A percentile compares a stretch with the other conserved stretches of the same genome.
These are phyloP conservation scores for Melopsittacus undulatus DNA, from an alignment of 2,797 vertebrate genomes.

Conservation along the genomic window DNA sequence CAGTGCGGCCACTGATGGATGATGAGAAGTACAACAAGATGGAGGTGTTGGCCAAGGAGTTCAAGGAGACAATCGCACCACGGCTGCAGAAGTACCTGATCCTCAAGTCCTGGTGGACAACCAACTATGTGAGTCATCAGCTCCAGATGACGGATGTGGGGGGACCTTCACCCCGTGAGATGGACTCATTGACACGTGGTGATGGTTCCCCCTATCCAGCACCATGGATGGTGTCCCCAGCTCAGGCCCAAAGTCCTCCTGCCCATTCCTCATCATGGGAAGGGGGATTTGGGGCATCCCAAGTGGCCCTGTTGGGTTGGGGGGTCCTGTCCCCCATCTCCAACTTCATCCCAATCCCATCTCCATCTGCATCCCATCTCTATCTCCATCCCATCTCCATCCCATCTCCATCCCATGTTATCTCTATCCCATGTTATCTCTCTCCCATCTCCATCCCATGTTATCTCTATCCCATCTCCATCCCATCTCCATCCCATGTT, in stretches of 20 bases:
- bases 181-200: not conserved
- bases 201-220: not conserved
- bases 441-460: no score
- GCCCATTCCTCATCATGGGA: not conserved
- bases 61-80: slow-evolving; percentile 82
- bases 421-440: no score
- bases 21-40: slow-evolving; percentile 81
- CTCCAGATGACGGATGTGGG: not conserved
- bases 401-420: no score
- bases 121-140: slow-evolving; percentile 91
- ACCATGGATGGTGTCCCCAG: not conserved
- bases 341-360: no score
- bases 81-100: slow-evolving; percentile 89
- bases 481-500: no score
- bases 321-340: not conserved
- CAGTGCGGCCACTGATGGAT: slow-evolving; percentile 86
- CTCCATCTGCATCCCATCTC: no score
- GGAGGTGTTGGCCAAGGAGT: slow-evolving; percentile 86
- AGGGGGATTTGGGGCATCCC: not conserved
- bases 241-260: not conserved
- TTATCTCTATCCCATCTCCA: no score
- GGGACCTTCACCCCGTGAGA: not conserved
- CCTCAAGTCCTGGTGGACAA: slow-evolving; percentile 93
- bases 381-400: not conserved
- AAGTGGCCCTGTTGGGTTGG: no score